Evolutionary conservation across 2,797 vertebrate genomes (phyloP).

Genomic region (Otolemur crassicaudatus): DNA sequence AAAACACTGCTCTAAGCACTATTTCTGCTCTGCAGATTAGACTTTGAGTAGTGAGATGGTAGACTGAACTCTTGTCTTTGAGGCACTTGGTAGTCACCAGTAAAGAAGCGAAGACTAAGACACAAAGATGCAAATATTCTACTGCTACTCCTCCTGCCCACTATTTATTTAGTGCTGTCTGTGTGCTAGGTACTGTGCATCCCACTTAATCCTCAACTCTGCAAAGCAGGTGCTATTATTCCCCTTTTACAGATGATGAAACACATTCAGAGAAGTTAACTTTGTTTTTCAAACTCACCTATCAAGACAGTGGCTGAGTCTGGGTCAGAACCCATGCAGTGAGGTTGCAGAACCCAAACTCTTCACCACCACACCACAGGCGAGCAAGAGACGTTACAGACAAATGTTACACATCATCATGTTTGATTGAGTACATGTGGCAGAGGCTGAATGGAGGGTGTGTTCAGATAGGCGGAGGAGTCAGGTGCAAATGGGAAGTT

Average conservation of each 20-base stretch:
- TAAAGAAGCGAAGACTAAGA: neutral
- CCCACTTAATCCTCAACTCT: neutral
- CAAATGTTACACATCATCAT: neutral
- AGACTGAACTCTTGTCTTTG: neutral
- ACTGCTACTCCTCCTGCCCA: neutral
- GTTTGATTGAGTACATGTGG: neutral
- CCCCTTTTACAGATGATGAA: neutral
- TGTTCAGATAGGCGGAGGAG: neutral
- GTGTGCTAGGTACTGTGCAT: neutral
- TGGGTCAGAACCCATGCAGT: neutral
- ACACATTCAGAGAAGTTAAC: neutral
- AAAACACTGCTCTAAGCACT: neutral
- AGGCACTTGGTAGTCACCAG: neutral
- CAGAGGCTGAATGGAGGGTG: neutral
- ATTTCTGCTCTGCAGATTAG: neutral
- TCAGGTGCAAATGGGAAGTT: neutral
- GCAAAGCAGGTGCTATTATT: neutral
- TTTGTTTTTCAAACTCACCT: neutral
- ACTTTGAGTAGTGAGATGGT: neutral
- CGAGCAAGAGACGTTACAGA: neutral
- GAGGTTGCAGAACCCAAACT: neutral
- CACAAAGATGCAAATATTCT: neutral
- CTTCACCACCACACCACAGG: neutral
- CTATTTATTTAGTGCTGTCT: neutral
- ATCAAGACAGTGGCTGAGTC: neutral